Evolutionary conservation across 2,888 invertebrate species (phyloP).

Genomic region (Pantelozetes paolii): DNA sequence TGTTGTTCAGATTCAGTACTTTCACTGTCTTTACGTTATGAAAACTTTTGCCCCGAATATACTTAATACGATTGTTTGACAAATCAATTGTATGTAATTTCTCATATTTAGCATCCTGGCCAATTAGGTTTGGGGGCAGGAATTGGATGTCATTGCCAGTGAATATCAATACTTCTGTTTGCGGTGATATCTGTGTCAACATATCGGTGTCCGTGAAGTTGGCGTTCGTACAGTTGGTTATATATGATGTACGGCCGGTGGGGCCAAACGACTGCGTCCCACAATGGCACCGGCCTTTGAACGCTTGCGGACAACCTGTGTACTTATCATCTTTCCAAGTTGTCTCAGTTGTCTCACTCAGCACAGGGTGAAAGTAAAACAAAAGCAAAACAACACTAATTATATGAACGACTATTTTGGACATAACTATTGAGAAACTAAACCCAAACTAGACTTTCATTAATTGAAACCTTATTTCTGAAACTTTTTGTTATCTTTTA

Average conservation of each 20-base stretch:
- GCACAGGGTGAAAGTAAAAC: neutral
- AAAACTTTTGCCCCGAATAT: constrained; percentile 68
- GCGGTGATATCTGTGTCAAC: constrained; percentile 61
- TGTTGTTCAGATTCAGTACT: constrained; percentile 66
- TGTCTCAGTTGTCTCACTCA: neutral
- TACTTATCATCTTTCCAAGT: constrained; percentile 27
- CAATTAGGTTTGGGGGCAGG: constrained; percentile 68
- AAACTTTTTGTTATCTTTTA: too few species aligned
- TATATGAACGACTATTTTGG: neutral
- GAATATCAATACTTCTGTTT: constrained; percentile 66
- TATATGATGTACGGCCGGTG: constrained; percentile 48
- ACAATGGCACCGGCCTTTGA: constrained; percentile 47
- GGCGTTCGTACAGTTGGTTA: constrained; percentile 66
- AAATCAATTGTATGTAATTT: constrained; percentile 63
- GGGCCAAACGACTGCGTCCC: constrained; percentile 44
- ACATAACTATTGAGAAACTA: neutral
- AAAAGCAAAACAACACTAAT: neutral
- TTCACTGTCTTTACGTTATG: constrained; percentile 67
- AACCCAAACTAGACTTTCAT: too few species aligned
- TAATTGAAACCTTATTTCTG: too few species aligned
- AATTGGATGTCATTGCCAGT: constrained; percentile 64
- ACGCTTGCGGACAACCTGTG: constrained; percentile 47
- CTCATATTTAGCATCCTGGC: constrained; percentile 60
- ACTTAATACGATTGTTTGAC: constrained; percentile 66
- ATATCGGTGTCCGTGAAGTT: constrained; percentile 61